Percentiles rank a stretch among this genome's conserved stretches.
Conservation (phyloP, 2,888 invertebrate genomes). For the Masnerella sp. region DNA sequence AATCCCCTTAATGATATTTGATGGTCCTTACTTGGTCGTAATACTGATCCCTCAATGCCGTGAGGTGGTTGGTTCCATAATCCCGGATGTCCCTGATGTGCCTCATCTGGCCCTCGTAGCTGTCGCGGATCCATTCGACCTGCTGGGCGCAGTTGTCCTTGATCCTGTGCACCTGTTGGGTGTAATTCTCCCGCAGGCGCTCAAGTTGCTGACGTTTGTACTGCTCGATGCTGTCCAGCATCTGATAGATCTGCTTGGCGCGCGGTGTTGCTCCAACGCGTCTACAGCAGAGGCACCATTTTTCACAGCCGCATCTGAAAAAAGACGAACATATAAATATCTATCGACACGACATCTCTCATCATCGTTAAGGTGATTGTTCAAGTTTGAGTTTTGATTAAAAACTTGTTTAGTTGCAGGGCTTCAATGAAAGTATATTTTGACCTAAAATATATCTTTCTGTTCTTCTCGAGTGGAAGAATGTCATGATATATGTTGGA, state of each 20-base stretch:
- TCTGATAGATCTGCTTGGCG: constrained; percentile 89
- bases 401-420: too few species aligned
- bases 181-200: constrained; percentile 93
- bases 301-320: constrained; percentile 85
- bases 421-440: too few species aligned
- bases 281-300: constrained; percentile 87
- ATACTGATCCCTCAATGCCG: constrained; percentile 93
- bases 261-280: constrained; percentile 85
- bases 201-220: constrained; percentile 94
- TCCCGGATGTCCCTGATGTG: constrained; percentile 93
- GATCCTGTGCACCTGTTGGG: constrained; percentile 93
- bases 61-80: constrained; percentile 92
- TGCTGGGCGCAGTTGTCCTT: constrained; percentile 96
- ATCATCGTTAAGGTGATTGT: too few species aligned
- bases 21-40: constrained; percentile 87
- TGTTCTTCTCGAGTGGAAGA: too few species aligned
- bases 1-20: too few species aligned
- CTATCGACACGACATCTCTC: too few species aligned
- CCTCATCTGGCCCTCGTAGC: constrained; percentile 92
- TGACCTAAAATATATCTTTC: too few species aligned
- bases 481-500: too few species aligned
- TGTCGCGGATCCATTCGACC: constrained; percentile 95
- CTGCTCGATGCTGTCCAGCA: constrained; percentile 93
- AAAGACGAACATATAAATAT: constrained; percentile 25
- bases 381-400: too few species aligned